Evolutionary conservation across 2,888 invertebrate species (phyloP).

Genomic region (Xestia ashworthii): DNA sequence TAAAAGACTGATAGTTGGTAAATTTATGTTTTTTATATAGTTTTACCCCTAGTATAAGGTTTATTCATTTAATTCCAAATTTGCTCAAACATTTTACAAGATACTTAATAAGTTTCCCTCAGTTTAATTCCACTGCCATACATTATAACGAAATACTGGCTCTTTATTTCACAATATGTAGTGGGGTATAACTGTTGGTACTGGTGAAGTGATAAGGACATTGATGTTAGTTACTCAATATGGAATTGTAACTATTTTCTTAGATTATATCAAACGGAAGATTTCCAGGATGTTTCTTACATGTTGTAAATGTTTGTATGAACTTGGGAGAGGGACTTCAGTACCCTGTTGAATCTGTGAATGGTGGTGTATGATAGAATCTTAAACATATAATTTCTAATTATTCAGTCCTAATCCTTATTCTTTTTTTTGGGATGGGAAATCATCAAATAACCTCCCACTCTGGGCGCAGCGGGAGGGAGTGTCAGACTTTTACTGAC

Average conservation of each 20-base stretch:
- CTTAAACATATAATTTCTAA: constrained; percentile 21
- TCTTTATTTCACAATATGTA: constrained; percentile 42
- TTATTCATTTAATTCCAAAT: constrained; percentile 87
- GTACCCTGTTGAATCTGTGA: constrained; percentile 26
- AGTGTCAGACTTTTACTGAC: too few species aligned
- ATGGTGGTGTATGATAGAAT: constrained; percentile 22
- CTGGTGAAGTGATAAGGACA: constrained; percentile 43
- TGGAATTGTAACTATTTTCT: constrained; percentile 60
- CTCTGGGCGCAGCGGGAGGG: too few species aligned
- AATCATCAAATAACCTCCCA: too few species aligned
- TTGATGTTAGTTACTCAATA: constrained; percentile 49
- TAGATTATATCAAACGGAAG: constrained; percentile 38
- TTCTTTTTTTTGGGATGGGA: too few species aligned
- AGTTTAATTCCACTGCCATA: constrained; percentile 80
- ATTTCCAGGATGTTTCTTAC: constrained; percentile 21
- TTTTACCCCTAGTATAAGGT: constrained; percentile 90
- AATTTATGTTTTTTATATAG: constrained; percentile 88
- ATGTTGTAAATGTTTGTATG: constrained; percentile 37
- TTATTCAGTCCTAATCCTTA: constrained; percentile 30
- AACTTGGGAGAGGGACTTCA: constrained; percentile 28
- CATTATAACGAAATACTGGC: constrained; percentile 39
- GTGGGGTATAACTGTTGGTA: constrained; percentile 50
- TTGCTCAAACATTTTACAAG: constrained; percentile 86
- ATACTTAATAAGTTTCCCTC: constrained; percentile 77
- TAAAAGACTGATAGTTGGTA: constrained; percentile 91